Evolutionary conservation across 2,113 vertebrate genomes (phyloP).

Genomic region (Hemibagrus wyckioides): DNA sequence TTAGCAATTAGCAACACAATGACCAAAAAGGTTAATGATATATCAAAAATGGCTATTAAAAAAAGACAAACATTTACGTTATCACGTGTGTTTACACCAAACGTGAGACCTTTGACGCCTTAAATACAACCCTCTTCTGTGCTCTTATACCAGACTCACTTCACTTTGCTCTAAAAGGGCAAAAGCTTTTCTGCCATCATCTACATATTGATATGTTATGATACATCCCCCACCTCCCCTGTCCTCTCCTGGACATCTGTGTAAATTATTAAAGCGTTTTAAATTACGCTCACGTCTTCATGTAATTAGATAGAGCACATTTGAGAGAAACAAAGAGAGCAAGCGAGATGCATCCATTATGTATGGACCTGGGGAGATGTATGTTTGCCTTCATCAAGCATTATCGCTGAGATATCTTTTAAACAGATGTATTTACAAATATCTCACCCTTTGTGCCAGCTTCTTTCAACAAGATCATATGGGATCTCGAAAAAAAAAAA

Average conservation of each 20-base stretch:
- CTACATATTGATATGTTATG: conserved; percentile 31
- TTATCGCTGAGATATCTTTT: conserved; percentile 51
- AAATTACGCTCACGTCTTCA: conserved; percentile 59
- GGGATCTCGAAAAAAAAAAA: neutral
- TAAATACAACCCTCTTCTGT: conserved; percentile 17
- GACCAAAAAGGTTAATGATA: neutral
- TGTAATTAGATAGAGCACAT: conserved; percentile 64
- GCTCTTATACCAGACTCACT: conserved; percentile 46
- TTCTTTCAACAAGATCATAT: neutral
- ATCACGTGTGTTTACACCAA: neutral
- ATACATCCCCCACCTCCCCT: conserved; percentile 15
- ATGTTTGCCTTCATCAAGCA: conserved; percentile 57
- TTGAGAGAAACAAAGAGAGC: conserved; percentile 52
- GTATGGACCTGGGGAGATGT: conserved; percentile 57
- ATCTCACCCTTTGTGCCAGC: conserved; percentile 42
- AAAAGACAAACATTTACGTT: neutral
- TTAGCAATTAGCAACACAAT: neutral
- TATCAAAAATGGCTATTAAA: neutral
- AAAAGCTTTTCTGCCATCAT: conserved; percentile 51
- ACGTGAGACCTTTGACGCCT: neutral
- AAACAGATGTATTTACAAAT: conserved; percentile 63
- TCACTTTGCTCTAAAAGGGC: conserved; percentile 48
- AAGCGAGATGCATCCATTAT: conserved; percentile 66
- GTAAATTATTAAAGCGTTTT: conserved; percentile 69
- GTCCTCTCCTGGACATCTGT: neutral